Evolutionary conservation across 1,140 invertebrate species (phyloP).

Genomic region (Arctopsyche grandis): DNA sequence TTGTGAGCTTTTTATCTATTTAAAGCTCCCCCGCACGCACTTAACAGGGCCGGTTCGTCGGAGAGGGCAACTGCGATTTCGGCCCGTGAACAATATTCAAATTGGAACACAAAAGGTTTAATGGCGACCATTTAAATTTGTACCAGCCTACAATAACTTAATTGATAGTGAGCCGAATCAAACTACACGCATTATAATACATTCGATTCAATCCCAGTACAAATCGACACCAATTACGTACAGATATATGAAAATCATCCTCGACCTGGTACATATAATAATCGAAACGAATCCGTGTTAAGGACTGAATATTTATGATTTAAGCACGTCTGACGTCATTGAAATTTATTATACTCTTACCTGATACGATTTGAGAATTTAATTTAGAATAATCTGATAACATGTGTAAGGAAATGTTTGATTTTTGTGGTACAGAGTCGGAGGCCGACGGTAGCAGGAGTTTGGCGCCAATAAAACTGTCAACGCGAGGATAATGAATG

Average conservation of each 20-base stretch:
- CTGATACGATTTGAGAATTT: too few species aligned
- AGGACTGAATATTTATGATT: too few species aligned
- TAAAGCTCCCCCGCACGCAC: constrained; percentile 33
- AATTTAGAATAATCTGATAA: too few species aligned
- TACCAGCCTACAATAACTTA: neutral
- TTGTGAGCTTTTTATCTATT: constrained; percentile 54
- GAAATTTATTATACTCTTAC: too few species aligned
- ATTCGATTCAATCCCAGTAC: too few species aligned
- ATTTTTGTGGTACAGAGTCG: constrained; percentile 4
- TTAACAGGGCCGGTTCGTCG: neutral
- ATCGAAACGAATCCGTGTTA: too few species aligned
- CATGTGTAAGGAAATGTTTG: neutral
- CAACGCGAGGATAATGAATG: constrained; percentile 53
- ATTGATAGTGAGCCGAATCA: too few species aligned
- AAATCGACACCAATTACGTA: too few species aligned
- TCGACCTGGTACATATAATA: too few species aligned
- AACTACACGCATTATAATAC: too few species aligned
- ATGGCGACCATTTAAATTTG: neutral
- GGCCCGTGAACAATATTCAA: neutral
- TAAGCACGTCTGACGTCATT: too few species aligned
- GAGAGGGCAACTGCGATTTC: neutral
- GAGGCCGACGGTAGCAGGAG: constrained; percentile 33
- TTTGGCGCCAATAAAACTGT: constrained; percentile 54
- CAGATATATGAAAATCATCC: too few species aligned
- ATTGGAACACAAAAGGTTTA: neutral